Percentiles rank a stretch among this genome's conserved stretches.
These are phyloP conservation scores for Eudemis profundana DNA, from an alignment of 2,888 invertebrate species.

Conservation along the genomic window DNA sequence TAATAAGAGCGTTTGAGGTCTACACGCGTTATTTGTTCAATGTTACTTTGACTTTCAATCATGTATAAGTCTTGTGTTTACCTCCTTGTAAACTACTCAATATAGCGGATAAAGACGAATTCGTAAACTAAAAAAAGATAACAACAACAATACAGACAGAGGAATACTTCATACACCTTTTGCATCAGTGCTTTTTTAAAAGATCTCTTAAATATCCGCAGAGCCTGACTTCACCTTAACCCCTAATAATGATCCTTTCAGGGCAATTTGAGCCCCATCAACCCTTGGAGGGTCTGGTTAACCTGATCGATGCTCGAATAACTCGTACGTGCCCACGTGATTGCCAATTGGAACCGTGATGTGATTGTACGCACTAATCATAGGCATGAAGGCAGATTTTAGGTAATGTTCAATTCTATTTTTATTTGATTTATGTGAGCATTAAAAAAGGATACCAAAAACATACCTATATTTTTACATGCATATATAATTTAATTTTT, in stretches of 20 bases:
- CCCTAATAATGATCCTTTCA: conserved; percentile 30
- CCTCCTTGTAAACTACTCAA: not conserved
- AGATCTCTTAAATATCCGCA: conserved; percentile 8
- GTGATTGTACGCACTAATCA: not conserved
- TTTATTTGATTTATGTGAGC: no score
- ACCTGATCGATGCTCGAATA: conserved; percentile 30
- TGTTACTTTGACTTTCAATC: not conserved
- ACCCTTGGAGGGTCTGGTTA: conserved; percentile 27
- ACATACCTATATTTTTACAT: no score
- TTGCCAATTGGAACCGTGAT: conserved; percentile 20
- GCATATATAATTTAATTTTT: no score
- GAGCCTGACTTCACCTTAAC: conserved; percentile 12
- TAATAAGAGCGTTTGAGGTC: conserved; percentile 26
- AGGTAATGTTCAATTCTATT: no score
- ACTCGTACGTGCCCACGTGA: conserved; percentile 22
- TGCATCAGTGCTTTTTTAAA: not conserved
- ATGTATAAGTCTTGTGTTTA: not conserved
- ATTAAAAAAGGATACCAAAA: no score
- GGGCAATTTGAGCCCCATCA: conserved; percentile 34
- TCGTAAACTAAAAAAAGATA: no score
- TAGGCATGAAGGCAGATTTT: not conserved
- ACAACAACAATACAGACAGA: not conserved
- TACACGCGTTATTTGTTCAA: conserved; percentile 19
- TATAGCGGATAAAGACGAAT: no score
- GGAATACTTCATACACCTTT: not conserved